Evolutionary conservation across 2,113 vertebrate species (phyloP).

Genomic region (Canis aureus): DNA sequence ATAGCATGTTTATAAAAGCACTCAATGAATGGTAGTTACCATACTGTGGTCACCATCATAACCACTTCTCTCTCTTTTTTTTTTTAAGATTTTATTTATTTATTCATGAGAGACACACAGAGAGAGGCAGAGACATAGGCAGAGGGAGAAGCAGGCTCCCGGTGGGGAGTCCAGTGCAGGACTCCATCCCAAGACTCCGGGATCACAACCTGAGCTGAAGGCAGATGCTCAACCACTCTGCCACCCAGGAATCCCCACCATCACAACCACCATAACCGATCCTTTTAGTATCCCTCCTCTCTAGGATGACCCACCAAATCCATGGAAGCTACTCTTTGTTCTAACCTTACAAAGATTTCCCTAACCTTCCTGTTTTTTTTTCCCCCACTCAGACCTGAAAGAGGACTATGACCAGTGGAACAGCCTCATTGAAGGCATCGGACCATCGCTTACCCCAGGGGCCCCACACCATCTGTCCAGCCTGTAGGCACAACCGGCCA

Average conservation of each 20-base stretch:
- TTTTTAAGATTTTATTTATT: too few relatives aligned
- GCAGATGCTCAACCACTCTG: too few relatives aligned
- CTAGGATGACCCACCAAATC: not conserved
- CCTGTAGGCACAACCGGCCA: slow-evolving; percentile 75
- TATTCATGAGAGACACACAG: too few relatives aligned
- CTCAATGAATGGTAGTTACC: not conserved
- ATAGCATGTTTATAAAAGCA: not conserved
- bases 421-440: slow-evolving; percentile 82
- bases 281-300: not conserved
- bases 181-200: too few relatives aligned
- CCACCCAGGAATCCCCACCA: too few relatives aligned
- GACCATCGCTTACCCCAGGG: slow-evolving; percentile 77
- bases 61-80: not conserved
- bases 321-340: not conserved
- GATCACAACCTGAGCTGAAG: too few relatives aligned
- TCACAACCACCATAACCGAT: not conserved
- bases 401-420: slow-evolving; percentile 84
- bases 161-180: too few relatives aligned
- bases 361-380: not conserved
- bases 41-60: not conserved
- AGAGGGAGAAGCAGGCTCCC: too few relatives aligned
- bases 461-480: slow-evolving; percentile 73
- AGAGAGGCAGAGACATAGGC: too few relatives aligned
- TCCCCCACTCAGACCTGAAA: slow-evolving; percentile 81
- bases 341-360: not conserved